Evolutionary conservation across 1,140 invertebrate species (phyloP).

Genomic region (Popillia japonica): DNA sequence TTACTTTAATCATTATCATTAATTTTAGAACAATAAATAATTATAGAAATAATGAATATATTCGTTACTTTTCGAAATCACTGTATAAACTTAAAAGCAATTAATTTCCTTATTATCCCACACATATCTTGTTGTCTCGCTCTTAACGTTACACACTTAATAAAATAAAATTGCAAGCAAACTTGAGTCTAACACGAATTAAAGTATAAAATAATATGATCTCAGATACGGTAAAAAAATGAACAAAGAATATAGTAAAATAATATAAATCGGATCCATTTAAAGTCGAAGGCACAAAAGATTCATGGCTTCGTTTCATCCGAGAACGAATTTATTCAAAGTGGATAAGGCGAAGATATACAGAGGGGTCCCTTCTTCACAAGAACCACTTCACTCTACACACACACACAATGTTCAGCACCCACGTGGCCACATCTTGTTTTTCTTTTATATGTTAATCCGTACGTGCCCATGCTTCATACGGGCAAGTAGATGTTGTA

Average conservation of each 20-base stretch:
- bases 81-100: too few species aligned
- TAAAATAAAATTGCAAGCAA: too few species aligned
- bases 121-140: too few species aligned
- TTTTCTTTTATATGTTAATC: conserved; percentile 33
- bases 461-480: conserved; percentile 30
- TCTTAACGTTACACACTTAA: too few species aligned
- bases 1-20: too few species aligned
- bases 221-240: not conserved
- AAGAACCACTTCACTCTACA: conserved; percentile 8
- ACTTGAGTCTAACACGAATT: too few species aligned
- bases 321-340: not conserved
- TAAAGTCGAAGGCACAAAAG: conserved; percentile 29
- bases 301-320: not conserved
- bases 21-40: too few species aligned
- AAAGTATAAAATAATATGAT: too few species aligned
- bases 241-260: not conserved
- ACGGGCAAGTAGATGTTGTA: conserved; percentile 21
- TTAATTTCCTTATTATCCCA: too few species aligned
- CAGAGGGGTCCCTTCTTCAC: conserved; percentile 5
- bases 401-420: conserved; percentile 15
- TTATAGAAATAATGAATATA: too few species aligned
- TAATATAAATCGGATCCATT: conserved; percentile 35
- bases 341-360: conserved; percentile 6
- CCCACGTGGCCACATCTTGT: conserved; percentile 11
- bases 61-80: too few species aligned